Base-by-base conservation (phyloP, 2,113 vertebrate genomes). In the Orcinus orca region DNA sequence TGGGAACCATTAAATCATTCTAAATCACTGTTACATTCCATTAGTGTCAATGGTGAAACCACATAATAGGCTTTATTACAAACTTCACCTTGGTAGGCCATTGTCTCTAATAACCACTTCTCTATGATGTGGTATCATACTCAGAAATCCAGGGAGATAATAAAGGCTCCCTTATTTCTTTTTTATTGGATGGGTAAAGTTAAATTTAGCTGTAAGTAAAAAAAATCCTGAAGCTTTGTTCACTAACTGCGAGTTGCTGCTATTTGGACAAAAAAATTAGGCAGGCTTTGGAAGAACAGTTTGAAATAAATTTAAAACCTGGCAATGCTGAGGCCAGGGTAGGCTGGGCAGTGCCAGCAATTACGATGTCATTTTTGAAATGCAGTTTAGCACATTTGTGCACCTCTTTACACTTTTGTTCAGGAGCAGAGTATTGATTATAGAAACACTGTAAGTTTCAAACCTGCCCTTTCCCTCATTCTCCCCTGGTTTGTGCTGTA, bases 1-100 rank as follows among this genome's bases (percentile, higher is more conserved):
- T 99, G 99, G 99, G 99, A 99, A 99, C 99, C 99, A 99, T 99
- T 99, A 99, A 99, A 99, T 99, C 99, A 99, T 99, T 99, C 99
- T 99, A 99, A 99, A 99, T 99, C 99, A 99, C 99, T 99, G 99
- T 99, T 99, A 99, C 99, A 99, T 99, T 99, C 99, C 99, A 99
- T 99, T 99, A 99, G 99, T 99, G 99, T 99, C 99, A 99, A 99
- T 99, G 99, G 99, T 99, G 99, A 99, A 99, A 99, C 99, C 99
- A 99, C 99, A 99, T 99, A 99, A 99, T 99, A 99, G 99, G 99
- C 99, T 99, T 99, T 99, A 99, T 99, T 99, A 99, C 99, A 99
- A 99, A 99, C 99, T 99, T 99, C 99, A 99, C 99, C 99, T 99
- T 99, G 99, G 99, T 99, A 99, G 99, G 99, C 99, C 99, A 99